Conservation (phyloP, 2,797 vertebrate genomes). For the Myiothlypis coronata region DNA sequence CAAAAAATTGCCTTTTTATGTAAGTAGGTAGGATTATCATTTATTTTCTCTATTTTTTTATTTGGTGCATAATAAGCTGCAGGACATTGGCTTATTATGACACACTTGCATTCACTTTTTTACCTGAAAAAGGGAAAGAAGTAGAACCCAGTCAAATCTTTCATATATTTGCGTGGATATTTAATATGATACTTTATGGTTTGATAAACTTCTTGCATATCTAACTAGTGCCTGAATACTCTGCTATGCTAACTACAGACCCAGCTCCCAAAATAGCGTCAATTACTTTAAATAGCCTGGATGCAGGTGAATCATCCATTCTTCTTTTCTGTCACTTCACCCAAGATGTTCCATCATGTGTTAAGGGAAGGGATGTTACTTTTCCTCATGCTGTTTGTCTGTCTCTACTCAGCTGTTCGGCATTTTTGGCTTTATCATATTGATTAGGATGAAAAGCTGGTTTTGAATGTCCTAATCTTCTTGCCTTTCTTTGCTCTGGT, state of each 20-base stretch:
- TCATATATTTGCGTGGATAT: slow-evolving; percentile 32
- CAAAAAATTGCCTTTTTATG: slow-evolving; percentile 49
- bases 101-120: slow-evolving; percentile 59
- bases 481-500: background rate
- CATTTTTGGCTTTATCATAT: background rate
- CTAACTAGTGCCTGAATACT: slow-evolving; percentile 36
- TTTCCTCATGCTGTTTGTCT: background rate
- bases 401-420: background rate
- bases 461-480: background rate
- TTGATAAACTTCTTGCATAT: slow-evolving; percentile 29
- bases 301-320: background rate
- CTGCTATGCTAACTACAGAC: slow-evolving; percentile 21
- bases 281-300: background rate
- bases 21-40: slow-evolving; percentile 62
- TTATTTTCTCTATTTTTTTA: slow-evolving; percentile 66
- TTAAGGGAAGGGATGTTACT: background rate
- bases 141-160: slow-evolving; percentile 51
- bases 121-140: slow-evolving; percentile 55
- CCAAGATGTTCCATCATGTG: background rate
- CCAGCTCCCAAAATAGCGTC: background rate
- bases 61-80: slow-evolving; percentile 63
- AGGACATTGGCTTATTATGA: slow-evolving; percentile 67
- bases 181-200: slow-evolving; percentile 44
- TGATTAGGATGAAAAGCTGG: background rate
- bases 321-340: background rate